phyloP scores from a whole-genome alignment of 2,888 invertebrate species.

The Carabus problematicus region DNA sequence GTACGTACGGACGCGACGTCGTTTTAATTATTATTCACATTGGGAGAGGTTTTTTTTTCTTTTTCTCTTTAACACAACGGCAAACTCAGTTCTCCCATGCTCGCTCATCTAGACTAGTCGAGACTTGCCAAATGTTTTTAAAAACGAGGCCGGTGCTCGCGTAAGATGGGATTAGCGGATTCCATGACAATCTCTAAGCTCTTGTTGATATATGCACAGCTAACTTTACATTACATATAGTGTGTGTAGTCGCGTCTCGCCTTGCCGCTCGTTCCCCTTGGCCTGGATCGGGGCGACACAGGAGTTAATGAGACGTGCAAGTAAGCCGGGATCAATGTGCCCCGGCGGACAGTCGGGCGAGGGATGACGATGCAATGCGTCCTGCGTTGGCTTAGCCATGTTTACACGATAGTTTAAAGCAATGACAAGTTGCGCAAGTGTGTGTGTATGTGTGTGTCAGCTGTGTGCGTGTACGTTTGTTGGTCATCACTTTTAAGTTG shows the following conservation, averaged over 20 bases:
- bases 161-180: constrained; percentile 47
- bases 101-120: neutral
- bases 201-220: constrained; percentile 40
- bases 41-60: constrained; percentile 13
- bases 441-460: neutral
- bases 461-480: neutral
- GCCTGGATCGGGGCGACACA: constrained; percentile 59
- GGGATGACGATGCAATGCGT: neutral
- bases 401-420: constrained; percentile 38
- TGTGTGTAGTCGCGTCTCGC: too few relatives aligned
- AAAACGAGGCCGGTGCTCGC: constrained; percentile 45
- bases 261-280: too few relatives aligned
- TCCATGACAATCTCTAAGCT: constrained; percentile 47
- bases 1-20: constrained; percentile 17
- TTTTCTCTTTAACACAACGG: constrained; percentile 17
- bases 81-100: too few relatives aligned
- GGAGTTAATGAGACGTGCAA: constrained; percentile 63
- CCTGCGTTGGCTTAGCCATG: constrained; percentile 1
- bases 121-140: constrained; percentile 19
- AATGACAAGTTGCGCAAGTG: constrained; percentile 7
- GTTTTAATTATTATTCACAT: constrained; percentile 31
- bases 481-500: constrained; percentile 43
- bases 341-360: constrained; percentile 52
- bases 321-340: constrained; percentile 61
- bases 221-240: too few relatives aligned